Evolutionary conservation across 2,888 invertebrate species (phyloP), one percentile per base, ranked within the genome.

Genomic region (Sesia apiformis): DNA sequence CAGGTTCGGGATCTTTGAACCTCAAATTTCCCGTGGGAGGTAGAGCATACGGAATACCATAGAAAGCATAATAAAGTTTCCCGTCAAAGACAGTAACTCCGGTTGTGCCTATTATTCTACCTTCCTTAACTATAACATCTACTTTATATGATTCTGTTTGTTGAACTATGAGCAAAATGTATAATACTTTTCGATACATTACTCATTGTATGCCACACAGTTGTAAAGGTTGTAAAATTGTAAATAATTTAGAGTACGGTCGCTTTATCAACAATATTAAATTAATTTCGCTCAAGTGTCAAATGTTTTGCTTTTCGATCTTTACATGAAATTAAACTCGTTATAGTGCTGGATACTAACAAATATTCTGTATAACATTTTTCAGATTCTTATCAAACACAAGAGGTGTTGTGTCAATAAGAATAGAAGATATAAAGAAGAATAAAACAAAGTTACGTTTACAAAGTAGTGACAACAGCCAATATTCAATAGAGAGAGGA

Each of bases 311-410:
- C n/a, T 8, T 46, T 46, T 4, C 4, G 4, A 46, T 46, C 46
- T 46, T 43, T 46, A 8, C 7, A 8, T 46, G n/a, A 46, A n/a
- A 46, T 46, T n/a, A 46, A 46, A 46, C 7, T 46, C 23, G n/a
- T 46, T 4, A 23, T n/a, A 46, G 8, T 23, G 23, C 2, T 23
- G n/a, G n/a, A 23, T 23, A 23, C 23, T 23, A 23, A 23, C 23
- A 23, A 23, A 23, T 23, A 23, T 42, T 42, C 42, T 42, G 5
- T 7, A 6, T 42, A 42, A 42, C 8, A 8, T 23, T 55, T 76
- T 84, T 59, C 69, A 89, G 88, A 64, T 84, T 89, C 68, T 73
- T 88, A 61, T 62, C 79, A n/a, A 88, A 88, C 60, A 59, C 76
- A 5, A 65, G 70, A 42, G 57, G 60, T 38, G 46, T 57, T 5